These are phyloP conservation scores for Phenganax marumi DNA, from an alignment of 92 coral and sea anemone genomes.

Conservation along the genomic window DNA sequence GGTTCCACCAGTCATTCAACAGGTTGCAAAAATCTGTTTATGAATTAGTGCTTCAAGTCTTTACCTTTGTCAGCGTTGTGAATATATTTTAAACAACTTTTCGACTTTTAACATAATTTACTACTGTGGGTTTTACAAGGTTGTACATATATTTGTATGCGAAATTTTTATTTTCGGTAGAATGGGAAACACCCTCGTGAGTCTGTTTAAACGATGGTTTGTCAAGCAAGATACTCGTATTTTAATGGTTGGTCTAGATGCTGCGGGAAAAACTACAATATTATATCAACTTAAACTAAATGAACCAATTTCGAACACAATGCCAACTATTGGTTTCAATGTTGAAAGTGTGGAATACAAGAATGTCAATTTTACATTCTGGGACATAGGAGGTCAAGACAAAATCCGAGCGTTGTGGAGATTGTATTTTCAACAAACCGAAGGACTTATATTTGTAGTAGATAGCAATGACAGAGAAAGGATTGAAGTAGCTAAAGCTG, in stretches of 20 bases:
- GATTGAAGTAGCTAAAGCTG: constrained; percentile 82
- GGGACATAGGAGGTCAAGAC: constrained; percentile 99
- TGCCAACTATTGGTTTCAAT: constrained; percentile 97
- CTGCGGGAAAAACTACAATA: constrained; percentile 98
- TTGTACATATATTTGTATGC: neutral
- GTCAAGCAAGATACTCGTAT: constrained; percentile 93
- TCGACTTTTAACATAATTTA: neutral
- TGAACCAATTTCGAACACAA: constrained; percentile 81
- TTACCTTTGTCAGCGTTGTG: neutral
- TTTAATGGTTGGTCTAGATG: constrained; percentile 97
- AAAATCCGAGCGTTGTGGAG: constrained; percentile 95
- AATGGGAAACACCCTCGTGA: constrained; percentile 89
- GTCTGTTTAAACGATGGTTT: constrained; percentile 75
- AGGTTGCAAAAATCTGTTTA: neutral
- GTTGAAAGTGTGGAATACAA: constrained; percentile 98
- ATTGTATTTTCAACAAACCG: constrained; percentile 92
- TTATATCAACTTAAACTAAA: constrained; percentile 89
- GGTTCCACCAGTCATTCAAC: constrained; percentile 26
- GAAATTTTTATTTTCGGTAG: neutral
- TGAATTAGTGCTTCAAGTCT: neutral
- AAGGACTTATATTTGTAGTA: constrained; percentile 91
- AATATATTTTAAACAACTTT: neutral
- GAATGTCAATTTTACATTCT: constrained; percentile 92
- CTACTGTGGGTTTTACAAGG: neutral
- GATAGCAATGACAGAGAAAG: constrained; percentile 93